Evolutionary conservation across 2,113 vertebrate genomes (phyloP), one percentile per base, ranked within the genome.

Genomic region (Noturus placidus): DNA sequence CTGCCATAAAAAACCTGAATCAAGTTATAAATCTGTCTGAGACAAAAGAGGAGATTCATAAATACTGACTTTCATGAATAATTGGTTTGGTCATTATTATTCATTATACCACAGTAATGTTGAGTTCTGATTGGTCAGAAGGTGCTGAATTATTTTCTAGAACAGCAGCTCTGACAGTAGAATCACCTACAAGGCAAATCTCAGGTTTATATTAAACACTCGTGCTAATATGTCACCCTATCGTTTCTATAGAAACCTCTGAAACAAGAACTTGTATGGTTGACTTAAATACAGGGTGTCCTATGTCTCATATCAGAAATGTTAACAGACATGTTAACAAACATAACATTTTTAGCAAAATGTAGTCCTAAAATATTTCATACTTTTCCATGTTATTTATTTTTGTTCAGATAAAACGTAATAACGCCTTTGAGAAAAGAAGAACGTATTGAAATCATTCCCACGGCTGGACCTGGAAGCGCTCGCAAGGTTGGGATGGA

Each of bases 41-140:
- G 38, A 69, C 33, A 89, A 22, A 35, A 63, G 22, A 87, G 54
- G 79, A 84, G 63, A 46, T 25, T 74, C 84, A 57, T 67, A 67
- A 70, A 89, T 33, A 81, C 27, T 33, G 65, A 69, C 6, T 17
- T 33, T 42, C n/a, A n/a, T 69, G 3, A 63, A 46, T 61, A 14
- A 38, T 22, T 8, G 7, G 8, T 38, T 38, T 38, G 19, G 35
- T 38, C 3, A 38, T 38, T 72, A 72, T 20, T 69, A 69, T 69
- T 38, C 30, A 70, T 70, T 19, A 70, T 0, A 35, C 17, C 15
- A 8, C 30, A 22, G 2, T 38, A 35, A 72, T 20, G 33, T 20
- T 25, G 72, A 76, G 22, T 42, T 25, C 72, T 76, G 72, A 76
- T 27, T 46, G 22, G 72, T 25, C 20, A 46, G 72, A 8, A 38